phyloP scores from a whole-genome alignment of 1,140 invertebrate species.

The Himalopsyche phryganea region DNA sequence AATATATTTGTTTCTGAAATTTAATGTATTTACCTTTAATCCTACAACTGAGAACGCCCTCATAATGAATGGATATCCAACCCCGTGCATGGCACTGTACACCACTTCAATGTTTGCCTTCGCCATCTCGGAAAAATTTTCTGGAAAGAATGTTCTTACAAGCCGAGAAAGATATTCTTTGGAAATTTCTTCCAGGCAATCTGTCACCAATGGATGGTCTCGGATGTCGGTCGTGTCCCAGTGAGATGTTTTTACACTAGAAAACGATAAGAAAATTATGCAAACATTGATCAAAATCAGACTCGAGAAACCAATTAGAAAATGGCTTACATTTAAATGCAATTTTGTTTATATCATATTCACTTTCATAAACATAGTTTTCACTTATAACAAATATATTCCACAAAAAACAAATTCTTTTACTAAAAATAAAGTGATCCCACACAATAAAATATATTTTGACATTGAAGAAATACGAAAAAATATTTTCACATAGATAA shows the following conservation, averaged over 20 bases:
- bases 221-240: constrained; percentile 47
- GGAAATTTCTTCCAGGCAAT: constrained; percentile 61
- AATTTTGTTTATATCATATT: too few species aligned
- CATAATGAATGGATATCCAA: constrained; percentile 79
- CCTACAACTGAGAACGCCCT: constrained; percentile 72
- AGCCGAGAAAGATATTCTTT: constrained; percentile 66
- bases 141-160: constrained; percentile 49
- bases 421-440: too few species aligned
- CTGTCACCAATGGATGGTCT: constrained; percentile 48
- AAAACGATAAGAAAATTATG: neutral
- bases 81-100: constrained; percentile 98
- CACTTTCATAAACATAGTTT: too few species aligned
- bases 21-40: constrained; percentile 73
- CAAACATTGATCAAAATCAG: too few species aligned
- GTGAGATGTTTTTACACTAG: constrained; percentile 44
- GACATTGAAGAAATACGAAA: too few species aligned
- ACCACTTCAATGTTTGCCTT: constrained; percentile 67
- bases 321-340: too few species aligned
- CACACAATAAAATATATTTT: too few species aligned
- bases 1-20: too few species aligned
- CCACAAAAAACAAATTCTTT: too few species aligned
- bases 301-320: too few species aligned
- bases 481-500: too few species aligned
- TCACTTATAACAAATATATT: too few species aligned
- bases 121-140: constrained; percentile 57